Conservation (phyloP, 2,113 vertebrate genomes). For the Azemiops feae region DNA sequence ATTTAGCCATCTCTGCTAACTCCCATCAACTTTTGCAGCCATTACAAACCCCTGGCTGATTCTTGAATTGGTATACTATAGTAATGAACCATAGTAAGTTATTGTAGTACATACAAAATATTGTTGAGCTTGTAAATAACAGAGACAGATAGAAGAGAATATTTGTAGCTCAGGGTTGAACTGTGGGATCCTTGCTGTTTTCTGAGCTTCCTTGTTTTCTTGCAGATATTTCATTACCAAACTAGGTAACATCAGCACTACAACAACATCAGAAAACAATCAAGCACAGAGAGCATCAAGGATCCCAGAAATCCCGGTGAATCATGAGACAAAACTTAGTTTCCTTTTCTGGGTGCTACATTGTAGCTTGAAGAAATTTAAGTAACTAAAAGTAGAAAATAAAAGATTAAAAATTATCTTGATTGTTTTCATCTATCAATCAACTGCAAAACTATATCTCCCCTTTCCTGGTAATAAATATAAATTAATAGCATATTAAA, state of each 20-base stretch:
- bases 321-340: not conserved
- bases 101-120: not conserved
- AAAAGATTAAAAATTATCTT: not conserved
- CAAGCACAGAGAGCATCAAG: too few relatives aligned
- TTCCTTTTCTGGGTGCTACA: not conserved
- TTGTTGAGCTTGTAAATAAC: not conserved
- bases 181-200: too few relatives aligned
- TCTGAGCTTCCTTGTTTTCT: too few relatives aligned
- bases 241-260: too few relatives aligned
- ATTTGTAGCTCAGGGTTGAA: too few relatives aligned
- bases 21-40: too few relatives aligned
- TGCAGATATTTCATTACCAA: too few relatives aligned
- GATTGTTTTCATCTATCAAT: not conserved
- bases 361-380: not conserved
- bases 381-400: not conserved
- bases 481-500: not conserved
- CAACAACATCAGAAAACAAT: too few relatives aligned
- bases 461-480: not conserved
- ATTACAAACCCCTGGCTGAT: not conserved
- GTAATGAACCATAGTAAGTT: not conserved
- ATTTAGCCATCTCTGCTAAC: too few relatives aligned
- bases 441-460: not conserved
- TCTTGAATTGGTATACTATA: not conserved
- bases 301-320: not conserved
- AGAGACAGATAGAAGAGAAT: not conserved